Conservation (phyloP, 2,888 invertebrate species). For the Pyrocoelia pectoralis region DNA sequence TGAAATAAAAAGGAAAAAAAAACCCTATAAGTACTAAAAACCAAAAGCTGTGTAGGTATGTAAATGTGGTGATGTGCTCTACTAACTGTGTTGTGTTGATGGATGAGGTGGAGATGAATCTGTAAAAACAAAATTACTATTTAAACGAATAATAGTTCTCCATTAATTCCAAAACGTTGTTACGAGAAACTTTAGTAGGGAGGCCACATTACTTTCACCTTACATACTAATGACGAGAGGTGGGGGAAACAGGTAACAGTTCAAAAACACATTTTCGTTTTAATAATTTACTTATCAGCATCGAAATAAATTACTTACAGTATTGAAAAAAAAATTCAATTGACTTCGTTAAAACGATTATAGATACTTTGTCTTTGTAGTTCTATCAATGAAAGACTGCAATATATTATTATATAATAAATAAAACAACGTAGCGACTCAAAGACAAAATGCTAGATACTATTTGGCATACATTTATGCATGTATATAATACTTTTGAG, state of each 20-base stretch:
- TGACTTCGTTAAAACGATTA: slow-evolving; percentile 58
- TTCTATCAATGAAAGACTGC: slow-evolving; percentile 35
- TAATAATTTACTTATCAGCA: slow-evolving; percentile 58
- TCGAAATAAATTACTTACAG: slow-evolving; percentile 59
- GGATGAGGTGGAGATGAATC: slow-evolving; percentile 21
- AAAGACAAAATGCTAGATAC: slow-evolving; percentile 52
- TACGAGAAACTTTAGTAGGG: no score
- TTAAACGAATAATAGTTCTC: slow-evolving; percentile 9
- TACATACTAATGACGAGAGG: background rate
- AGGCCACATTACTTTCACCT: no score
- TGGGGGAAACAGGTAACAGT: slow-evolving; percentile 46
- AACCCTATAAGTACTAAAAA: slow-evolving; percentile 4
- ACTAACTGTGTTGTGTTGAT: slow-evolving; percentile 15
- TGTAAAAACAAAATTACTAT: slow-evolving; percentile 14
- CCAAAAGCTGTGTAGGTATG: slow-evolving; percentile 12
- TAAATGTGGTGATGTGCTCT: slow-evolving; percentile 16
- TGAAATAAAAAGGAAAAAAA: background rate
- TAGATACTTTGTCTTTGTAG: slow-evolving; percentile 50
- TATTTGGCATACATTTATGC: slow-evolving; percentile 59
- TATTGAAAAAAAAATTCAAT: slow-evolving; percentile 57
- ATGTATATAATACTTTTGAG: slow-evolving; percentile 55
- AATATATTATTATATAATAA: background rate
- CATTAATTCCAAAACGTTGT: no score
- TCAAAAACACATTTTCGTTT: slow-evolving; percentile 59
- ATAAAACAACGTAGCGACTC: slow-evolving; percentile 28